Base-by-base conservation (phyloP, 2,797 vertebrate genomes). In the Mastacembelus armatus region DNA sequence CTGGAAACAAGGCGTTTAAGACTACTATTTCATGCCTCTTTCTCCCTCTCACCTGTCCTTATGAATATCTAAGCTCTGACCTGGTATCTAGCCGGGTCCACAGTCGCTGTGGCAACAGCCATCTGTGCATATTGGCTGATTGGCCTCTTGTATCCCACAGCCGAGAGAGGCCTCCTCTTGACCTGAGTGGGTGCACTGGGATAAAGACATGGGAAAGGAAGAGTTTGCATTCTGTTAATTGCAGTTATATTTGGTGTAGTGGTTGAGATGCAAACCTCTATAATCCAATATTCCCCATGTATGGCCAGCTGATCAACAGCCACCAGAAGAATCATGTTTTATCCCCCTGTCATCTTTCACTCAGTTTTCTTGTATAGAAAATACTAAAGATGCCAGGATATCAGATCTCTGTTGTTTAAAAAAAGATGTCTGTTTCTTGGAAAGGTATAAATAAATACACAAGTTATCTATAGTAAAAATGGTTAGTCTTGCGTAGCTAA, bases 91-190 rank as follows among this genome's bases (percentile, higher is more conserved):
- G 92, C 94, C 19, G 96, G 96, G 40, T 94, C 89, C 7, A 96
- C 95, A 64, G 95, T 94, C 68, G 96, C 94, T 2, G 95, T 94
- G 78, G 95, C 94, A 70, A 96, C 97, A 79, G 96, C 97, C 84
- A 95, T 94, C 40, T 97, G 94, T 63, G 97, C 97, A 24, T 95
- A 95, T 16, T 99, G 96, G 92, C 97, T 99, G 89, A 98, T 96
- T 38, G 98, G 98, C 57, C 98, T 94, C 92, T 99, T 99, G 92
- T 97, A 96, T 65, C 98, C 98, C 68, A 96, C 95, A 0, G 96
- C 96, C 0, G 97, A 98, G 1, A 93, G 93, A 1, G 97, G 96
- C 39, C 98, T 93, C 80, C 92, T 94, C 93, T 94, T 96, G 91
- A 95, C 94, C 68, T 94, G 92, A 83, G 88, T 93, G 70, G 91